Evolutionary conservation across 2,113 vertebrate species (phyloP).

Genomic region (Lasiurus borealis): DNA sequence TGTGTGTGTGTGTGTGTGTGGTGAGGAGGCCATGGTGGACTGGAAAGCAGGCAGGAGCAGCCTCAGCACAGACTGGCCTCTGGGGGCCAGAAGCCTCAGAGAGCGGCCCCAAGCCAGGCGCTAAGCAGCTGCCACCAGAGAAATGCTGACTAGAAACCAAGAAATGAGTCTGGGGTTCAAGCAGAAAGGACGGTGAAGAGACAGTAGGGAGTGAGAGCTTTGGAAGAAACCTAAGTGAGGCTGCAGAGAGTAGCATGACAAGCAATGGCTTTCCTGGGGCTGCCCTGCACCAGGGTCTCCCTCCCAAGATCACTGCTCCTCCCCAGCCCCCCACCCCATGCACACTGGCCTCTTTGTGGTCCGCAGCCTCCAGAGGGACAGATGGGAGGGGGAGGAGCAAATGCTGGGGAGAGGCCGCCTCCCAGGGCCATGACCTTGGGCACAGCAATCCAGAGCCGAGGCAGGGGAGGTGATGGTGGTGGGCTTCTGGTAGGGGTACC

Average conservation of each 20-base stretch:
- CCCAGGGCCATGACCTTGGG: accelerated
- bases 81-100: not conserved
- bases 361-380: not conserved
- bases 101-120: not conserved
- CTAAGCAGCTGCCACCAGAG: not conserved
- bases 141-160: not conserved
- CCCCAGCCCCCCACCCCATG: not conserved
- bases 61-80: not conserved
- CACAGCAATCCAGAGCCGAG: too few species aligned
- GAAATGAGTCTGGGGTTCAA: not conserved
- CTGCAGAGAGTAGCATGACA: accelerated
- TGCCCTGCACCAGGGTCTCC: not conserved
- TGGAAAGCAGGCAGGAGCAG: too few species aligned
- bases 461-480: not conserved
- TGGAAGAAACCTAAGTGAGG: not conserved
- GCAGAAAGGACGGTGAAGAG: not conserved
- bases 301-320: not conserved
- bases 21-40: accelerated
- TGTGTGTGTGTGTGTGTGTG: too few species aligned
- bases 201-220: not conserved
- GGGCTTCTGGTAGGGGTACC: accelerated
- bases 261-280: not conserved
- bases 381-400: not conserved
- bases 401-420: not conserved
- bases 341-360: not conserved